Percentiles rank a stretch among this genome's conserved stretches.
phyloP scores from a whole-genome alignment of 2,888 invertebrate genomes.

The Catocala nupta region DNA sequence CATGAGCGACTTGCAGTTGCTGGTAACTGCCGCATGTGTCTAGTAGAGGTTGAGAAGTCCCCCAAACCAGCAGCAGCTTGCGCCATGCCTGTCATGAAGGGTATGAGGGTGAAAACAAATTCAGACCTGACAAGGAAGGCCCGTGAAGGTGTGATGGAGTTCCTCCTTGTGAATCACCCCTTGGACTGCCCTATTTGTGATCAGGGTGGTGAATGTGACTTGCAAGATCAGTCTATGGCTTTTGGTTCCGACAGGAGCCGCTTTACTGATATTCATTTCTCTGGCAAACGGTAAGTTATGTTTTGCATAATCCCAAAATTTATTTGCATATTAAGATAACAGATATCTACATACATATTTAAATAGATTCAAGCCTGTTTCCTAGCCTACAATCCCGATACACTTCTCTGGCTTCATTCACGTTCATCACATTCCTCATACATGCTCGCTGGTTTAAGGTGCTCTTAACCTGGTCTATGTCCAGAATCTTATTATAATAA shows the following conservation, averaged over 20 bases:
- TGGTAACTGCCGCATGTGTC: conserved; percentile 99
- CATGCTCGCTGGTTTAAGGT: too few relatives aligned
- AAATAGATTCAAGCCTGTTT: too few relatives aligned
- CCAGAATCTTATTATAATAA: too few relatives aligned
- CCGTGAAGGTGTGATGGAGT: conserved; percentile 98
- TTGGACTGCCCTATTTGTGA: conserved; percentile 99
- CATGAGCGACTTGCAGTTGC: conserved; percentile 99
- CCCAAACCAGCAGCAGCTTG: conserved; percentile 99
- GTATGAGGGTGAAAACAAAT: conserved; percentile 99
- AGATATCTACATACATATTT: too few relatives aligned
- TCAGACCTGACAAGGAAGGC: conserved; percentile 95
- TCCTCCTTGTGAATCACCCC: conserved; percentile 98
- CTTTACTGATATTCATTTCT: conserved; percentile 96
- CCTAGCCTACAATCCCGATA: too few relatives aligned
- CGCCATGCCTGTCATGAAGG: conserved; percentile 99
- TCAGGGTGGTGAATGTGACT: conserved; percentile 97
- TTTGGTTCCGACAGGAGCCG: conserved; percentile 98
- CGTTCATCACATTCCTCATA: too few relatives aligned
- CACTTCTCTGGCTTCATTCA: too few relatives aligned
- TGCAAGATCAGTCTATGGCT: conserved; percentile 99
- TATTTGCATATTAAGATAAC: too few relatives aligned
- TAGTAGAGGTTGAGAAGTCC: conserved; percentile 99
- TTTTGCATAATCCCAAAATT: too few relatives aligned
- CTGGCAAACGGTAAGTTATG: conserved; percentile 92
- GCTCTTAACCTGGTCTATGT: too few relatives aligned